These are phyloP conservation scores for Acleris cristana DNA, from an alignment of 2,888 invertebrate genomes.

Conservation along the genomic window DNA sequence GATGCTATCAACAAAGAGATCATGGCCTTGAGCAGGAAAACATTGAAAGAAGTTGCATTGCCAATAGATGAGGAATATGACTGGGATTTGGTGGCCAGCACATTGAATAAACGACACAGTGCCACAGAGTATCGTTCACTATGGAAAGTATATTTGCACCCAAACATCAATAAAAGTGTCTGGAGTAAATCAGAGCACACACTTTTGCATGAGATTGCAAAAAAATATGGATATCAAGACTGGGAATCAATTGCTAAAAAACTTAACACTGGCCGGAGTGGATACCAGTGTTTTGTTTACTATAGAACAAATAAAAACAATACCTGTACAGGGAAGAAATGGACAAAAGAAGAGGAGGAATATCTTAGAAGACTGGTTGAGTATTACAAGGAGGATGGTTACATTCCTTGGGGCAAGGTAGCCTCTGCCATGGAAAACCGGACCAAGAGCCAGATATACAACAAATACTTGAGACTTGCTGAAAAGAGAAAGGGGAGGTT, in stretches of 20 bases:
- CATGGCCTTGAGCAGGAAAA: conserved; percentile 41
- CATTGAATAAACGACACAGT: conserved; percentile 82
- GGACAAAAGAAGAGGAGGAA: conserved; percentile 88
- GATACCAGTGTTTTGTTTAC: conserved; percentile 88
- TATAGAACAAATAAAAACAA: conserved; percentile 80
- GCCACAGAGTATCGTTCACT: conserved; percentile 86
- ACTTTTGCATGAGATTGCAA: conserved; percentile 56
- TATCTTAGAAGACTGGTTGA: conserved; percentile 85
- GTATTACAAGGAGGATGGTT: conserved; percentile 85
- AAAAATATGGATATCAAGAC: conserved; percentile 76
- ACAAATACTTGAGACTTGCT: conserved; percentile 72
- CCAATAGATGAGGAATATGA: conserved; percentile 78
- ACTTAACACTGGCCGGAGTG: conserved; percentile 84
- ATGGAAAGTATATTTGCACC: conserved; percentile 89
- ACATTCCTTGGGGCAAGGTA: conserved; percentile 90
- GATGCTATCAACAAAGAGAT: conserved; percentile 44
- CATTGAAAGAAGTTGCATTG: conserved; percentile 59
- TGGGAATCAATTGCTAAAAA: conserved; percentile 86
- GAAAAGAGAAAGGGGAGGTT: conserved; percentile 85
- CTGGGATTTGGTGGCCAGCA: conserved; percentile 82
- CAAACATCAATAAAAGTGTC: conserved; percentile 82
- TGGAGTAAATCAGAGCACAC: conserved; percentile 65
- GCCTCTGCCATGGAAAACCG: conserved; percentile 85
- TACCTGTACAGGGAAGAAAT: conserved; percentile 70
- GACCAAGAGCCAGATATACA: conserved; percentile 87